Conservation (phyloP, 2,113 vertebrate genomes). For the Colistium nudipinnis region DNA sequence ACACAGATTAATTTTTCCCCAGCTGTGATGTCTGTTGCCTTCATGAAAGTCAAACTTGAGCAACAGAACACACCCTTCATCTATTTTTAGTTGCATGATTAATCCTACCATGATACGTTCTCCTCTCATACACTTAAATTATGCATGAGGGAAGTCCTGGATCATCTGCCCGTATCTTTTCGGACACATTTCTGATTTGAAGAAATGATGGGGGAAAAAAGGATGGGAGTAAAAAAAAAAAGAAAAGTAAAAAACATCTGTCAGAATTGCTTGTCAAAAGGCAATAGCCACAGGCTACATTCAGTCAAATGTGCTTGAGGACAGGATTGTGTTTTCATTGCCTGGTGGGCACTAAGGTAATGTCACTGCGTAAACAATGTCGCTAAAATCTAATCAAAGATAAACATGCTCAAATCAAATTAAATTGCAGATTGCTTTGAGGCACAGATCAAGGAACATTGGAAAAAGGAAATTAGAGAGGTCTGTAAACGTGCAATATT, state of each 20-base stretch:
- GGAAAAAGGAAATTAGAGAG: constrained; percentile 36
- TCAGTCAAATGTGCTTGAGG: constrained; percentile 28
- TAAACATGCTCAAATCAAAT: constrained; percentile 61
- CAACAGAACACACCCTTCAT: constrained; percentile 45
- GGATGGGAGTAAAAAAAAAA: constrained; percentile 36
- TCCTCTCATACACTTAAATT: constrained; percentile 46
- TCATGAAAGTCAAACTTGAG: constrained; percentile 31
- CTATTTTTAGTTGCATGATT: constrained; percentile 68
- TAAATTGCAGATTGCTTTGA: constrained; percentile 56
- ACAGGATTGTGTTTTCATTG: constrained; percentile 35
- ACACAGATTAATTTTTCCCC: not conserved
- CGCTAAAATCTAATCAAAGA: constrained; percentile 60
- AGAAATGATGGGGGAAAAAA: constrained; percentile 22
- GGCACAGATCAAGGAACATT: constrained; percentile 21
- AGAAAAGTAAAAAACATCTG: constrained; percentile 45
- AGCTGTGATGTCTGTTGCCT: constrained; percentile 22
- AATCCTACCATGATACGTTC: constrained; percentile 49
- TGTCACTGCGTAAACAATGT: constrained; percentile 52
- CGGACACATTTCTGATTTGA: constrained; percentile 40
- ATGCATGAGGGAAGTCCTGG: constrained; percentile 49
- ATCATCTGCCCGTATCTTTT: constrained; percentile 34
- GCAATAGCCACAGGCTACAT: constrained; percentile 31
- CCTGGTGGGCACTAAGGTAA: constrained; percentile 52
- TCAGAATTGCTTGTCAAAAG: constrained; percentile 41
- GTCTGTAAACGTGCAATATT: constrained; percentile 23